phyloP scores from a whole-genome alignment of 1,140 invertebrate genomes.

The Eriosoma lanigerum region DNA sequence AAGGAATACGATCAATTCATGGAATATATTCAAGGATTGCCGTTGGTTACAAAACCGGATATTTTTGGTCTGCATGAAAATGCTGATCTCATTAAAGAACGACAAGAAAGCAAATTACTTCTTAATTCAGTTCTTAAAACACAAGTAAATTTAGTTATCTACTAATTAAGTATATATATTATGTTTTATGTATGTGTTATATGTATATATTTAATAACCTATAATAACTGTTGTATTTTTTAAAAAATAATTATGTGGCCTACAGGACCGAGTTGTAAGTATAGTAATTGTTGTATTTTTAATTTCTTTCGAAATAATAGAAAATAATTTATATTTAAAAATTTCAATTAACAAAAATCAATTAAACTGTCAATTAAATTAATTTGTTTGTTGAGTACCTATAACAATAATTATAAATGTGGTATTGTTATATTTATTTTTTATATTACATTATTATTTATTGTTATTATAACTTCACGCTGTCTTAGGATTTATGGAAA shows the following conservation, averaged over 20 bases:
- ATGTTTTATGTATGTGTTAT: too few species aligned
- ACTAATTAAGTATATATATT: too few species aligned
- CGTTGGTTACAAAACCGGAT: constrained; percentile 76
- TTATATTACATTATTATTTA: background rate
- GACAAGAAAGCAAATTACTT: constrained; percentile 80
- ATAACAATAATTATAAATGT: too few species aligned
- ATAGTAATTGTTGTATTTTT: background rate
- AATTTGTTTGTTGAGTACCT: too few species aligned
- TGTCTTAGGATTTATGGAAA: constrained; percentile 28
- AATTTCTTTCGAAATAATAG: background rate
- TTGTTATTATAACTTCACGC: constrained; percentile 4
- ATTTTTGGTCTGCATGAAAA: constrained; percentile 94
- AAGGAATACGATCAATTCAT: constrained; percentile 78
- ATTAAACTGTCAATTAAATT: too few species aligned
- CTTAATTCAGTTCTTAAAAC: constrained; percentile 80
- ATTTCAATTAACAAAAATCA: too few species aligned
- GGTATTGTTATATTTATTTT: too few species aligned
- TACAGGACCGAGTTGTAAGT: constrained; percentile 60
- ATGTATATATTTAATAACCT: background rate
- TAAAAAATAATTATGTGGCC: background rate
- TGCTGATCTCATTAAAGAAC: constrained; percentile 92
- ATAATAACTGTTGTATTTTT: background rate
- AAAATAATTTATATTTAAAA: too few species aligned
- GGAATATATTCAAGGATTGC: constrained; percentile 61
- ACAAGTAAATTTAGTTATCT: constrained; percentile 65